These are phyloP conservation scores for Stenodera caucasica DNA, from an alignment of 2,888 invertebrate genomes.

Conservation along the genomic window DNA sequence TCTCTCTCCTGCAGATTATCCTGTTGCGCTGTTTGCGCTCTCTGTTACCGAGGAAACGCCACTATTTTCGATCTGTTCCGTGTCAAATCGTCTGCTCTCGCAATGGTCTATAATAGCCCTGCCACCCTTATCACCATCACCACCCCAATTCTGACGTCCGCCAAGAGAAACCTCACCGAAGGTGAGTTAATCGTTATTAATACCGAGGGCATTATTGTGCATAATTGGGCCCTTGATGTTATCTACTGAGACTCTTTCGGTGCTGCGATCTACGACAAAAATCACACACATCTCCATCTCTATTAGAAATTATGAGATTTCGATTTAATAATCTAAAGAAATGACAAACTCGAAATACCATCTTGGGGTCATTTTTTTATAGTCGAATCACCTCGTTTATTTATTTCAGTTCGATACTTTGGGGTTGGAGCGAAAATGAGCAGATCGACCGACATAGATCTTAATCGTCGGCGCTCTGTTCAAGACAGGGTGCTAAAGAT, in stretches of 20 bases:
- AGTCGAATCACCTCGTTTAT: no score
- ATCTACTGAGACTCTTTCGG: constrained; percentile 14
- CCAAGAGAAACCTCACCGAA: constrained; percentile 17
- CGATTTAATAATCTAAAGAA: no score
- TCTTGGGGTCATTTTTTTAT: no score
- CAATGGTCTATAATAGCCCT: neutral
- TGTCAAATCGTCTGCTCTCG: constrained; percentile 14
- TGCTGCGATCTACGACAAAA: constrained; percentile 3
- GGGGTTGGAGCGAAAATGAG: no score
- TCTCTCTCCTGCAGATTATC: constrained; percentile 33
- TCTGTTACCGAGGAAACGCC: constrained; percentile 27
- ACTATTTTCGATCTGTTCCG: constrained; percentile 24
- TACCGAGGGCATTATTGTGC: constrained; percentile 27
- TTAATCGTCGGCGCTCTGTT: constrained; percentile 9
- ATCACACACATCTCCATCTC: neutral
- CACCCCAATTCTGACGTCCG: neutral
- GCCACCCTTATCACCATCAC: neutral
- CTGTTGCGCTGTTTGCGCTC: constrained; percentile 38
- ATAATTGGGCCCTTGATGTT: constrained; percentile 24
- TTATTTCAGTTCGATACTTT: no score
- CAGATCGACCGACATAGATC: neutral
- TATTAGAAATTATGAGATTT: no score
- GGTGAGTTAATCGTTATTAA: constrained; percentile 30
- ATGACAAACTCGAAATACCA: no score
- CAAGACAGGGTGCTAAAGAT: constrained; percentile 32